Base-by-base conservation (phyloP, 2,888 invertebrate species). In the Hirudinaria manillensis region DNA sequence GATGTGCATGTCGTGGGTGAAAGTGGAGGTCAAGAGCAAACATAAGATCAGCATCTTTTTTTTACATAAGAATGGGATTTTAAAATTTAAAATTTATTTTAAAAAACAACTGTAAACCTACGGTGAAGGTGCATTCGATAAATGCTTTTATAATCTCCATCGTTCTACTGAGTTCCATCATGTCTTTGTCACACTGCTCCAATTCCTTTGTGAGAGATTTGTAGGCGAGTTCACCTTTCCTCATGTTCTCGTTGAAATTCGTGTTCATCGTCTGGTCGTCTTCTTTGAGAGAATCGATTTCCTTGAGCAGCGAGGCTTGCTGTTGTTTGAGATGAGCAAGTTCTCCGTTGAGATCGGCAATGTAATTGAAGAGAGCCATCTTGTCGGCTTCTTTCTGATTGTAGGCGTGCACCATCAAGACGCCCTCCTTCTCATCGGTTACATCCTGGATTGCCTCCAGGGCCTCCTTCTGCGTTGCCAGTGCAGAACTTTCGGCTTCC, bases 291-390 rank as follows among this genome's bases (percentile, higher is more conserved):
- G n/a, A 19, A n/a, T 73, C 61, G 36, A 61, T 56, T 24, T 73
- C 73, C 19, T 36, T 29, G n/a, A 65, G 19, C 21, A 73, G 56
- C 1, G 73, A 56, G 16, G 51, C 24, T 1, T 73, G 73, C 27
- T 73, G 34, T 24, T 73, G 73, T 24, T 73, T 73, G n/a, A 73
- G 65, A 29, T 73, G 32, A 21, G 38, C 55, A 27, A 73, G 36
- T 73, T 73, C 73, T 7, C 73, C 73, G 61, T 73, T 65, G 24
- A 73, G 65, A n/a, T 73, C 73, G 4, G 73, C 73, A n/a, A 65
- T 73, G 65, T 73, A 73, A 55, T 73, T 73, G 65, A 73, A 73
- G 73, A 73, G 73, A 27, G 73, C 73, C 73, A 73, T 73, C 21
- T 73, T 73, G 13, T 73, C 73, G n/a, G 73, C 73, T 24, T 73